Evolutionary conservation across 2,888 invertebrate species (phyloP).

Genomic region (Linnaemya vulpina): DNA sequence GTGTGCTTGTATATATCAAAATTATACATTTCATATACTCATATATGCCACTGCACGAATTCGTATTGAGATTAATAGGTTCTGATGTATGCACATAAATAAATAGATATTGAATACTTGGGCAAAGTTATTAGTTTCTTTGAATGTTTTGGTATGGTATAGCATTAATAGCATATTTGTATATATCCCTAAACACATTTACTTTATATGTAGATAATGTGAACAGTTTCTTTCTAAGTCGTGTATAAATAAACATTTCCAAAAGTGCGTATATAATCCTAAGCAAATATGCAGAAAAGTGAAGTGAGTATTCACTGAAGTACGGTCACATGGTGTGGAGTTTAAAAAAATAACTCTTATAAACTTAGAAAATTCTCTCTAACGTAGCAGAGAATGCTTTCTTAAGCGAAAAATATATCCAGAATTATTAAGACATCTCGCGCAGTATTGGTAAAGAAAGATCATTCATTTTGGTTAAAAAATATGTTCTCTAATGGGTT

Average conservation of each 20-base stretch:
- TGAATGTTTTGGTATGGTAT: neutral
- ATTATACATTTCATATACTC: neutral
- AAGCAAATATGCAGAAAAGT: neutral
- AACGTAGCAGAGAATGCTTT: too few species aligned
- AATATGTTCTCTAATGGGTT: too few species aligned
- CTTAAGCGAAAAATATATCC: too few species aligned
- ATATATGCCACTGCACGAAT: neutral
- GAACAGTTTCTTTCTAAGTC: conserved; percentile 36
- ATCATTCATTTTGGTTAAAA: too few species aligned
- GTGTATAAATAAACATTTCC: neutral
- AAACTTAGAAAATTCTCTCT: too few species aligned
- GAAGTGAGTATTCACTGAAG: neutral
- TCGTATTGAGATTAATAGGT: neutral
- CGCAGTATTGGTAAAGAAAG: too few species aligned
- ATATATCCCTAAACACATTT: neutral
- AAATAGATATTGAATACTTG: neutral
- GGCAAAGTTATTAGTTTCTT: neutral
- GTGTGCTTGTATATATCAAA: neutral
- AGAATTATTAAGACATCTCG: too few species aligned
- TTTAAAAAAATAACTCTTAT: too few species aligned
- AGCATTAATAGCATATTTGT: neutral
- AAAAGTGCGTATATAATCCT: neutral
- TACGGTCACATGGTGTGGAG: neutral
- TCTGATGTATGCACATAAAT: neutral
- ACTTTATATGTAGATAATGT: conserved; percentile 19